Evolutionary conservation across 2,113 vertebrate species (phyloP).

Genomic region (Albula glossodonta): DNA sequence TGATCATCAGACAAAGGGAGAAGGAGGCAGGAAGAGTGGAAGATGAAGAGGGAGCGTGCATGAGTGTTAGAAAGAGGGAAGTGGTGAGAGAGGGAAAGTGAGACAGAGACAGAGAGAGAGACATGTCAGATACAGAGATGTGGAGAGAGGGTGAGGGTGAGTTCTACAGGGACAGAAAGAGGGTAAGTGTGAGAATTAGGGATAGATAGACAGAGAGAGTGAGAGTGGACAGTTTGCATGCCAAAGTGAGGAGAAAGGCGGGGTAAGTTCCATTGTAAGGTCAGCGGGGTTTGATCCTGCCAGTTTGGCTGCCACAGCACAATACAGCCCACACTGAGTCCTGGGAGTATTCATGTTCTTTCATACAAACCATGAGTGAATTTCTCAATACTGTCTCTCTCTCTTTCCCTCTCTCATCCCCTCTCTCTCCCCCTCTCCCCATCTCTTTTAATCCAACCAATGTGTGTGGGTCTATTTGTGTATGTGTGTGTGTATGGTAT

Average conservation of each 20-base stretch:
- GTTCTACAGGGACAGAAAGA: background rate
- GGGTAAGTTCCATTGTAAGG: background rate
- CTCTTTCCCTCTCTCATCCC: background rate
- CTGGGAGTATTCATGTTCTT: slow-evolving; percentile 16
- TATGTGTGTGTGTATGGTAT: slow-evolving; percentile 33
- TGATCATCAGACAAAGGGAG: background rate
- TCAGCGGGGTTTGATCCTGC: background rate
- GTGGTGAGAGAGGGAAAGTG: background rate
- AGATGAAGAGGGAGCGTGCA: background rate
- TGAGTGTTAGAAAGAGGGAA: background rate
- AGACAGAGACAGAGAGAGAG: background rate
- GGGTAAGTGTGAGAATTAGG: background rate
- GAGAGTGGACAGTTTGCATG: background rate
- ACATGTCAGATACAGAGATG: background rate
- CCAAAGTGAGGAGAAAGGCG: background rate
- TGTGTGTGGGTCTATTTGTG: background rate
- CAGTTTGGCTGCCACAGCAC: slow-evolving; percentile 11
- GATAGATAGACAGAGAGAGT: background rate
- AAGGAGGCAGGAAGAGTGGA: background rate
- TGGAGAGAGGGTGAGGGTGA: background rate
- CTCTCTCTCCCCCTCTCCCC: slow-evolving; percentile 49
- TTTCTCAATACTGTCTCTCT: slow-evolving; percentile 6
- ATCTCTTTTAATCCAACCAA: background rate
- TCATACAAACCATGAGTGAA: slow-evolving; percentile 24
- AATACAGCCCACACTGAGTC: background rate